Percentiles rank a stretch among this genome's conserved stretches.
Conservation (phyloP, 2,888 invertebrate species). For the Octonoba sinensis region DNA sequence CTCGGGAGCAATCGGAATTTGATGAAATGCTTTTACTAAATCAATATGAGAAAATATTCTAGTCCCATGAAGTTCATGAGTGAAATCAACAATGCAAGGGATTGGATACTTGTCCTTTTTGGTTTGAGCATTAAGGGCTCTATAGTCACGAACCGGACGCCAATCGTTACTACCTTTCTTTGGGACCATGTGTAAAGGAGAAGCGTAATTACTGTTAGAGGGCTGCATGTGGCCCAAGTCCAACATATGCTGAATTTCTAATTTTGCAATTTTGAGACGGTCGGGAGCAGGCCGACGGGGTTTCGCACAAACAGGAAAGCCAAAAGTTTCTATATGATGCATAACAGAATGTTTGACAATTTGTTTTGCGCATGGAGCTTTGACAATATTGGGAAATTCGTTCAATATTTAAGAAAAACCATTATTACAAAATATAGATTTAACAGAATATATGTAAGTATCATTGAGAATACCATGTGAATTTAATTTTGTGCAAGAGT, state of each 20-base stretch:
- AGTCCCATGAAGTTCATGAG: slow-evolving; percentile 21
- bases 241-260: slow-evolving; percentile 15
- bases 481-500: slow-evolving; percentile 17
- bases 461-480: not conserved
- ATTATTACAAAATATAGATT: slow-evolving; percentile 11
- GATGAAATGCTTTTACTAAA: slow-evolving; percentile 21
- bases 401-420: not conserved
- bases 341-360: slow-evolving; percentile 23
- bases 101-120: slow-evolving; percentile 29
- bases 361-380: slow-evolving; percentile 8
- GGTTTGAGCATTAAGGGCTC: slow-evolving; percentile 20
- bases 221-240: slow-evolving; percentile 17
- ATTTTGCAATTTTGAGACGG: slow-evolving; percentile 17
- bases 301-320: slow-evolving; percentile 68
- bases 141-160: slow-evolving; percentile 27
- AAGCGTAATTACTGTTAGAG: slow-evolving; percentile 48
- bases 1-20: slow-evolving; percentile 37
- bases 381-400: not conserved
- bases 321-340: slow-evolving; percentile 68
- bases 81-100: slow-evolving; percentile 15
- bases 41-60: slow-evolving; percentile 32
- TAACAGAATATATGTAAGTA: slow-evolving; percentile 1
- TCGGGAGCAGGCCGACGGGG: slow-evolving; percentile 54
- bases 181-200: too few relatives aligned
- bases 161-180: slow-evolving; percentile 10